Percentiles rank a stretch among this genome's conserved stretches.
phyloP scores from a whole-genome alignment of 53 echinoderm and acorn worm genomes.

The Mesocentrotus franciscanus region DNA sequence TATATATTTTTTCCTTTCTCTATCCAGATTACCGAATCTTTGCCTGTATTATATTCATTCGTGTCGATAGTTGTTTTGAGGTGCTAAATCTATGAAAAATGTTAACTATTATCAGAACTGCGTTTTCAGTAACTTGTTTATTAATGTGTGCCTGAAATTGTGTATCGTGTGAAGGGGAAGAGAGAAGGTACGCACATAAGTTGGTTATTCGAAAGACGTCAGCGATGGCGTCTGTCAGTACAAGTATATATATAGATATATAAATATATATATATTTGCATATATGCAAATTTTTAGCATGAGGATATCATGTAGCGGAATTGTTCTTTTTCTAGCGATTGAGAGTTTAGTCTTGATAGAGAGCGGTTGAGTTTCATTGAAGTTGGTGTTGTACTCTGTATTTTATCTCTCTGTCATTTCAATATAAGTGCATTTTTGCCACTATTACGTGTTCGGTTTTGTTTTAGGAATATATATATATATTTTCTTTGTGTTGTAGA shows the following conservation, averaged over 20 bases:
- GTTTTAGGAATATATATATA: background rate
- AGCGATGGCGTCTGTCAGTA: background rate
- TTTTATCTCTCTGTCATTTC: background rate
- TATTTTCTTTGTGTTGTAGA: slow-evolving; percentile 14
- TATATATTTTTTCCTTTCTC: background rate
- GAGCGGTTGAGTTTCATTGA: background rate
- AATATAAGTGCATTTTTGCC: slow-evolving; percentile 29
- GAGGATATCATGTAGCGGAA: slow-evolving; percentile 18
- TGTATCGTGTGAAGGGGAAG: background rate
- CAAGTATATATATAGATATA: slow-evolving; percentile 32
- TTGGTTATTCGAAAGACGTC: background rate
- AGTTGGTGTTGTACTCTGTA: background rate
- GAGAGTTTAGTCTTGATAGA: background rate
- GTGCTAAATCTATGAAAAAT: slow-evolving; percentile 56
- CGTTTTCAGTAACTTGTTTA: slow-evolving; percentile 4
- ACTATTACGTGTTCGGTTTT: background rate
- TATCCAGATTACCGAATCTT: background rate
- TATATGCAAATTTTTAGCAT: slow-evolving; percentile 51
- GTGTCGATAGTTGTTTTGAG: slow-evolving; percentile 57
- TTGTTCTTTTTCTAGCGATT: background rate
- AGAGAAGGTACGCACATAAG: background rate
- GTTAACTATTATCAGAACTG: slow-evolving; percentile 43
- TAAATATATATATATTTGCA: slow-evolving; percentile 47
- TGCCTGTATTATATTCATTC: slow-evolving; percentile 48
- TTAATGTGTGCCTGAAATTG: slow-evolving; percentile 38